A percentile compares a stretch with the other conserved stretches of the same genome.
phyloP scores from a whole-genome alignment of 2,113 vertebrate species.

The Euleptes europaea region DNA sequence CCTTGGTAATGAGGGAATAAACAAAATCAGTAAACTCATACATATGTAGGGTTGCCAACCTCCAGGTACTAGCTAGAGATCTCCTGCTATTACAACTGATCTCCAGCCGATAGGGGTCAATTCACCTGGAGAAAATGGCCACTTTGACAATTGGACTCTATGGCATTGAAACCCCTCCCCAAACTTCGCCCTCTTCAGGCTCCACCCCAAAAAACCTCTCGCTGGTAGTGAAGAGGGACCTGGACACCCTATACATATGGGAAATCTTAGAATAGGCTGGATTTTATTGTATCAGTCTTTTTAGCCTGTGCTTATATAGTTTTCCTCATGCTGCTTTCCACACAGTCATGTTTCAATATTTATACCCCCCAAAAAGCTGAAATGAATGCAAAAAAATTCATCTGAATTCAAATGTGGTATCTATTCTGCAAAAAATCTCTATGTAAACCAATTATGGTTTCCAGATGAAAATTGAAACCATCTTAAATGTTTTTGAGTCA shows the following conservation, averaged over 20 bases:
- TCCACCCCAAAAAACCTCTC: too few relatives aligned
- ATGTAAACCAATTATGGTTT: background rate
- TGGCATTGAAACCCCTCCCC: too few relatives aligned
- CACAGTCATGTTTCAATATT: background rate
- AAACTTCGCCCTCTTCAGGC: too few relatives aligned
- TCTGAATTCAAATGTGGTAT: background rate
- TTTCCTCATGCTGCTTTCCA: background rate
- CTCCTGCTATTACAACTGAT: too few relatives aligned
- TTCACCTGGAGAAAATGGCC: too few relatives aligned
- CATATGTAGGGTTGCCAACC: too few relatives aligned
- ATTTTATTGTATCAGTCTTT: background rate
- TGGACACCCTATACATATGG: too few relatives aligned
- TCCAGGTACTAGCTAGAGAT: too few relatives aligned
- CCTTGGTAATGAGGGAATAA: background rate
- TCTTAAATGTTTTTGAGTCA: background rate
- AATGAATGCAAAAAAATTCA: background rate
- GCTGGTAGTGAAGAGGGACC: too few relatives aligned
- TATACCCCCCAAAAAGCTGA: background rate
- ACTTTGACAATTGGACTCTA: too few relatives aligned
- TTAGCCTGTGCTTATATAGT: background rate
- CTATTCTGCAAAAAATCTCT: background rate
- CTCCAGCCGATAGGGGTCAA: too few relatives aligned
- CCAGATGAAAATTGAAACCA: background rate
- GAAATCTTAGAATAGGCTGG: background rate
- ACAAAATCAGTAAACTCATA: background rate